Conservation (phyloP, 2,113 vertebrate genomes). For the Laticauda laticaudata region DNA sequence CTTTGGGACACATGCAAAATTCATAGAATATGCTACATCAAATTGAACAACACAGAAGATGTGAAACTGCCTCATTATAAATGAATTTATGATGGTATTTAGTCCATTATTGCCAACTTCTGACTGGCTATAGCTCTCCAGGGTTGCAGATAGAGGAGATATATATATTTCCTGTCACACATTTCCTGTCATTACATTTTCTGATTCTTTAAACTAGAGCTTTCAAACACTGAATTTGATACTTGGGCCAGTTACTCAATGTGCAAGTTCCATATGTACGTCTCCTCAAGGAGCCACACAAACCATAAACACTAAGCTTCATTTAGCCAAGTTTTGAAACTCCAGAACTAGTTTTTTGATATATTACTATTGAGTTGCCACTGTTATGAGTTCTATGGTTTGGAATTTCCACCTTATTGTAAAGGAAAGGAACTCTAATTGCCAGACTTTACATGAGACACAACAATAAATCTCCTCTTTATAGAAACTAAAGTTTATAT, state of each 20-base stretch:
- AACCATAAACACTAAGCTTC: background rate
- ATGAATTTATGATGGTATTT: background rate
- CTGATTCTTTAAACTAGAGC: background rate
- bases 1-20: background rate
- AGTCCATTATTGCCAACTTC: background rate
- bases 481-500: background rate
- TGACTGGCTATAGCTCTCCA: background rate
- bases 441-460: background rate
- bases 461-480: background rate
- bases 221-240: background rate
- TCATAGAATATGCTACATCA: background rate
- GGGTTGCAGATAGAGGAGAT: background rate
- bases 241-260: background rate
- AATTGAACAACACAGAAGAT: background rate
- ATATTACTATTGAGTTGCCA: background rate
- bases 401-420: background rate
- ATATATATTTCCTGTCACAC: background rate
- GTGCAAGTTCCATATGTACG: background rate
- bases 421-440: background rate
- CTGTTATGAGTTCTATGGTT: background rate
- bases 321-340: background rate
- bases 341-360: background rate
- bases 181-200: background rate
- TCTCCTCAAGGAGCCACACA: background rate
- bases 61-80: background rate